A percentile compares a stretch with the other conserved stretches of the same genome.
Conservation (phyloP, 2,113 vertebrate species). For the Marmota flaviventris region DNA sequence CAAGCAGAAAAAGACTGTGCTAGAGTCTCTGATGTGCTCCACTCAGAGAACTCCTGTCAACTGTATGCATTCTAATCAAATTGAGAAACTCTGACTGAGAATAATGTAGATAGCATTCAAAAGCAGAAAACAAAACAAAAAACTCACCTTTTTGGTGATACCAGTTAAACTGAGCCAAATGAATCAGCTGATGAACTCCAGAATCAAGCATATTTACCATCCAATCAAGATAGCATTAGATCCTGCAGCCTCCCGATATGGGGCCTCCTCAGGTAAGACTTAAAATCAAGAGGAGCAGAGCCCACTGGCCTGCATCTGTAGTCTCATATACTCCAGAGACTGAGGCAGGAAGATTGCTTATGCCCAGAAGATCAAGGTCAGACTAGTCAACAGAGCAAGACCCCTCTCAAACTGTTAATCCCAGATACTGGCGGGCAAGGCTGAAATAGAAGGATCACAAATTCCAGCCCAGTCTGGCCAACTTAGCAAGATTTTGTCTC, state of each 20-base stretch:
- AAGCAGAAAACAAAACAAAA: background rate
- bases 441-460: too few relatives aligned
- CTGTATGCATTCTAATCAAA: conserved; percentile 9
- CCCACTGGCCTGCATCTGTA: too few relatives aligned
- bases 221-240: background rate
- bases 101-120: background rate
- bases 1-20: background rate
- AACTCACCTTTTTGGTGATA: background rate
- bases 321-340: too few relatives aligned
- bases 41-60: background rate
- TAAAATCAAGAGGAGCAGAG: background rate
- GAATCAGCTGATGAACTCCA: background rate
- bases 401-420: too few relatives aligned
- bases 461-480: too few relatives aligned
- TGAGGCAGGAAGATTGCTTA: too few relatives aligned
- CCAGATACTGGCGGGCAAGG: too few relatives aligned
- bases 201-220: background rate
- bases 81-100: background rate
- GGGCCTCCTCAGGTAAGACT: background rate
- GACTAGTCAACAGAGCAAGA: too few relatives aligned
- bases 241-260: background rate
- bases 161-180: background rate
- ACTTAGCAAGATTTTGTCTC: too few relatives aligned
- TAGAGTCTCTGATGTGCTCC: background rate
- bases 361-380: too few relatives aligned